Conservation (phyloP, 2,888 invertebrate genomes). For the Aphidoletes aphidimyza region DNA sequence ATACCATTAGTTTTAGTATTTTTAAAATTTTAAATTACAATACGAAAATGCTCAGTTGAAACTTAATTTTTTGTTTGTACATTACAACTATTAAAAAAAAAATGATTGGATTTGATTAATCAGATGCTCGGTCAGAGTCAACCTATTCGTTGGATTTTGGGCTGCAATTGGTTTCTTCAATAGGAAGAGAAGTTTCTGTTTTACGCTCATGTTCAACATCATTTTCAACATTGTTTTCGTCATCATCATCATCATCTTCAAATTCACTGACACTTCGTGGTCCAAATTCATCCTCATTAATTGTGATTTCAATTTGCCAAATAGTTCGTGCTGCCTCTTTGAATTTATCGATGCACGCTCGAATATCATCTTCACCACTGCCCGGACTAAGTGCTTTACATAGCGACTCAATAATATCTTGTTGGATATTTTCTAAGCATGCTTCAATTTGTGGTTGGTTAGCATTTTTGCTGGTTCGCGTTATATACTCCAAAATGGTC, state of each 20-base stretch:
- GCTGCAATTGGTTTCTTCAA: neutral
- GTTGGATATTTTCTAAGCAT: conserved; percentile 58
- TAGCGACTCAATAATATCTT: conserved; percentile 58
- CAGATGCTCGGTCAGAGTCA: neutral
- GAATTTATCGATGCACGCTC: conserved; percentile 59
- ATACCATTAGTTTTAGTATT: neutral
- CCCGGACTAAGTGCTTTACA: conserved; percentile 59
- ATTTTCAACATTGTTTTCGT: neutral
- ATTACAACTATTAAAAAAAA: neutral
- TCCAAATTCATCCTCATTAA: neutral
- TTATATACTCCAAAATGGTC: conserved; percentile 60
- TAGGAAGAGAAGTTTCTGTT: too few species aligned
- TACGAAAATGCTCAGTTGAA: neutral
- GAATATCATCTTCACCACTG: conserved; percentile 59
- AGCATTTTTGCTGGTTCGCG: conserved; percentile 60
- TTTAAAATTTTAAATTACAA: conserved; percentile 27
- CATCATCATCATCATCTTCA: conserved; percentile 10
- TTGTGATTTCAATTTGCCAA: conserved; percentile 50
- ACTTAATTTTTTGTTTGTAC: neutral
- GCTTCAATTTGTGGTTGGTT: conserved; percentile 58
- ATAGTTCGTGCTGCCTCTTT: conserved; percentile 57
- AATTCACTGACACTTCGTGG: neutral
- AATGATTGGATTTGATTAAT: neutral
- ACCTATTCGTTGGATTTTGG: neutral
- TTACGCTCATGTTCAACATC: neutral